Conservation (phyloP, 2,797 vertebrate species). For the Sebastes reedi region DNA sequence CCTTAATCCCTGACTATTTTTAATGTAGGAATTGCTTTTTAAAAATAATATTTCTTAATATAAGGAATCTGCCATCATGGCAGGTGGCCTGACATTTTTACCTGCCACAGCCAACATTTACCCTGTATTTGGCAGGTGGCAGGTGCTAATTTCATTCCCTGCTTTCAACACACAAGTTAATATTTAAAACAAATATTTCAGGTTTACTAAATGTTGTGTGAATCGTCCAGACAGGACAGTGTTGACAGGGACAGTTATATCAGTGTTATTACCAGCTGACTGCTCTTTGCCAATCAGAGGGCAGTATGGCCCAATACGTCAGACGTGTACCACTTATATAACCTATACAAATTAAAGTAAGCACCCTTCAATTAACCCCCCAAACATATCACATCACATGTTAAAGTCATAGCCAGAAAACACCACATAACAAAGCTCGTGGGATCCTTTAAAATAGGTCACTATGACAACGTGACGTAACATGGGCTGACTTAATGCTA, state of each 20-base stretch:
- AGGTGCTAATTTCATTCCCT: no score
- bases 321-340: conserved; percentile 23
- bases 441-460: not conserved
- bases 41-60: no score
- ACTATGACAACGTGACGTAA: conserved; percentile 11
- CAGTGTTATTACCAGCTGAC: conserved; percentile 3
- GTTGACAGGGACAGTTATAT: conserved; percentile 4
- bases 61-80: no score
- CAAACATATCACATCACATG: rapidly evolving
- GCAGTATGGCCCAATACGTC: not conserved
- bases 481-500: conserved; percentile 41
- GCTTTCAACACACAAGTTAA: not conserved
- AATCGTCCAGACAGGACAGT: not conserved
- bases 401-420: not conserved
- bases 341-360: not conserved
- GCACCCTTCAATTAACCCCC: rapidly evolving
- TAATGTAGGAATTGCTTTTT: no score
- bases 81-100: no score
- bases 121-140: no score
- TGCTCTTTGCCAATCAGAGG: not conserved
- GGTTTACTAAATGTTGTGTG: not conserved
- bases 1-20: no score
- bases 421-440: no score
- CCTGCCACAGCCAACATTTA: no score
- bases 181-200: not conserved